Percentiles rank a stretch among this genome's conserved stretches.
These are phyloP conservation scores for Oreochromis aureus DNA, from an alignment of 2,113 vertebrate species.

Conservation along the genomic window DNA sequence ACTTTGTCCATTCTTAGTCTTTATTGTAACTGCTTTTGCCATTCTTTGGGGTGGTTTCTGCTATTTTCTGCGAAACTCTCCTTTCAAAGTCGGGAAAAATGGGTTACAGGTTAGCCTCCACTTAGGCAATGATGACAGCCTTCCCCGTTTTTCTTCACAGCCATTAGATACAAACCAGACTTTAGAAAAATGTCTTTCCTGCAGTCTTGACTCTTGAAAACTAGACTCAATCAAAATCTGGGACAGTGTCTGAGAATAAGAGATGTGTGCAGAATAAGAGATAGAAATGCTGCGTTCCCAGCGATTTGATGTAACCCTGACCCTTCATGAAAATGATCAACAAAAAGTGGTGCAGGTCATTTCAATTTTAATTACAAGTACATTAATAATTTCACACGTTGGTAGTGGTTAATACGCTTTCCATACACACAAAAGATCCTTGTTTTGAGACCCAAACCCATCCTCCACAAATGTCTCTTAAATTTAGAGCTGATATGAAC, in stretches of 20 bases:
- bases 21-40: not conserved
- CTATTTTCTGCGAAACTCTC: not conserved
- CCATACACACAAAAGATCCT: not conserved
- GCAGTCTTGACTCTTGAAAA: not conserved
- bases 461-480: rapidly evolving
- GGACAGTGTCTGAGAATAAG: not conserved
- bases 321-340: not conserved
- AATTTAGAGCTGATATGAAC: not conserved
- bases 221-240: not conserved
- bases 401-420: not conserved
- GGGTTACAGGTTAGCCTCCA: not conserved
- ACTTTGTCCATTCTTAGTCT: not conserved
- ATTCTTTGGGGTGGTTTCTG: not conserved
- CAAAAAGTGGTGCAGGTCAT: not conserved
- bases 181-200: not conserved
- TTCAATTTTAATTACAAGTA: not conserved
- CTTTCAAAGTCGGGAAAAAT: not conserved
- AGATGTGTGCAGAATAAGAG: not conserved
- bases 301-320: rapidly evolving
- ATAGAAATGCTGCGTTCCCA: not conserved
- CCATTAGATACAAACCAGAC: not conserved
- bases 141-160: not conserved
- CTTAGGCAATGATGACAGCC: not conserved
- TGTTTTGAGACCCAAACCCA: not conserved
- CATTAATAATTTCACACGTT: not conserved